phyloP scores from a whole-genome alignment of 2,797 vertebrate species.

The Rhyacichthys aspro region DNA sequence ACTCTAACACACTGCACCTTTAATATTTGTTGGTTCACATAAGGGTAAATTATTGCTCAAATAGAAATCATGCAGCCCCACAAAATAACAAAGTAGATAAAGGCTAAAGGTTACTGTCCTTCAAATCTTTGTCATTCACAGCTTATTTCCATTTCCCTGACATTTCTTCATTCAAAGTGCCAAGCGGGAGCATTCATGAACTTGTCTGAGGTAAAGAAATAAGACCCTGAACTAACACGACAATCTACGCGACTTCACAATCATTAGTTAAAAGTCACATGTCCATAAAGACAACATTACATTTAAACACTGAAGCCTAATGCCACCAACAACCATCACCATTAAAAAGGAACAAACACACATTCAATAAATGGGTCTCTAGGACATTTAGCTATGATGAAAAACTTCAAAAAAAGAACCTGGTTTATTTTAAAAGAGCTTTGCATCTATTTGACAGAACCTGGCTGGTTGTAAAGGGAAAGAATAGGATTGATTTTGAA shows the following conservation, averaged over 20 bases:
- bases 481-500: constrained; percentile 7
- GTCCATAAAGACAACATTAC: constrained; percentile 27
- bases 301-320: constrained; percentile 29
- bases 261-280: constrained; percentile 37
- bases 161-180: constrained; percentile 41
- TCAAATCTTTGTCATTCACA: neutral
- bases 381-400: constrained; percentile 19
- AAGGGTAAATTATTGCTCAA: constrained; percentile 67
- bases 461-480: constrained; percentile 7
- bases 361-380: constrained; percentile 28
- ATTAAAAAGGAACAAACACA: constrained; percentile 39
- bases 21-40: constrained; percentile 5
- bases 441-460: constrained; percentile 23
- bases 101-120: constrained; percentile 12
- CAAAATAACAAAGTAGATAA: constrained; percentile 4
- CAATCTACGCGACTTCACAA: constrained; percentile 40
- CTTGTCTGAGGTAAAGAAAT: constrained; percentile 63
- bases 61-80: constrained; percentile 30
- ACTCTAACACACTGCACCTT: neutral
- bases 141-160: constrained; percentile 7
- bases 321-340: constrained; percentile 39
- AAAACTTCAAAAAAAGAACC: constrained; percentile 40
- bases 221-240: constrained; percentile 42
- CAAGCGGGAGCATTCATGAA: constrained; percentile 41
- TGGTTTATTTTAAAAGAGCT: constrained; percentile 40